Evolutionary conservation across 2,113 vertebrate species (phyloP).

Genomic region (Bos javanicus): DNA sequence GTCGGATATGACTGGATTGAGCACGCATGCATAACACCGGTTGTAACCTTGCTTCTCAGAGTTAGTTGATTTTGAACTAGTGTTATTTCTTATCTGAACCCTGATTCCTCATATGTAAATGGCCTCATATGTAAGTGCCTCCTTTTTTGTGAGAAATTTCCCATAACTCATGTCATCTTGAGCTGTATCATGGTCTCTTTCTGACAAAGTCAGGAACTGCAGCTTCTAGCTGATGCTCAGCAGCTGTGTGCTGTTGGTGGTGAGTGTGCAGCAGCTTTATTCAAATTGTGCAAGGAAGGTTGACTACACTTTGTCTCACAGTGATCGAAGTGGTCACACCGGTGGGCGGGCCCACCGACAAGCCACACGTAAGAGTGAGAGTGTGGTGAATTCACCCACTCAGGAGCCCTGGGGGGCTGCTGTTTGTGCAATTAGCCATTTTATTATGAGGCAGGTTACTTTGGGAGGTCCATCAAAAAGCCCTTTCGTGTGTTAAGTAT

Average conservation of each 20-base stretch:
- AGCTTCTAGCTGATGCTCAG: not conserved
- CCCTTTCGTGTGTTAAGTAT: not conserved
- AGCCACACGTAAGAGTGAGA: accelerated
- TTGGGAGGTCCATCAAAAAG: not conserved
- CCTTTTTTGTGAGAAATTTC: not conserved
- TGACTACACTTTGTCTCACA: not conserved
- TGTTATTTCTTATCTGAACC: not conserved
- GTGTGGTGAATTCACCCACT: accelerated
- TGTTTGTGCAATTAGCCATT: not conserved
- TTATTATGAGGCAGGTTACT: not conserved
- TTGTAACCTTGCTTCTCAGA: not conserved
- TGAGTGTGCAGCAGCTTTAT: not conserved
- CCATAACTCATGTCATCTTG: accelerated
- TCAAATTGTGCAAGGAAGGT: not conserved
- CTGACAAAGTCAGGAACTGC: not conserved
- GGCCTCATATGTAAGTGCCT: not conserved
- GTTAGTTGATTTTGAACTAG: not conserved
- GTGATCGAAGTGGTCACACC: not conserved
- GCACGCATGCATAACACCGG: accelerated
- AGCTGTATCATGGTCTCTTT: not conserved
- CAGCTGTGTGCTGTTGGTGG: not conserved
- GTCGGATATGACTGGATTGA: not conserved
- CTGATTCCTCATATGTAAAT: not conserved
- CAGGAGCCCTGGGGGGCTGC: not conserved
- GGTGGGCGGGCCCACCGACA: accelerated